These are phyloP conservation scores for Protophormia terraenovae DNA, from an alignment of 2,888 invertebrate species.

Conservation along the genomic window DNA sequence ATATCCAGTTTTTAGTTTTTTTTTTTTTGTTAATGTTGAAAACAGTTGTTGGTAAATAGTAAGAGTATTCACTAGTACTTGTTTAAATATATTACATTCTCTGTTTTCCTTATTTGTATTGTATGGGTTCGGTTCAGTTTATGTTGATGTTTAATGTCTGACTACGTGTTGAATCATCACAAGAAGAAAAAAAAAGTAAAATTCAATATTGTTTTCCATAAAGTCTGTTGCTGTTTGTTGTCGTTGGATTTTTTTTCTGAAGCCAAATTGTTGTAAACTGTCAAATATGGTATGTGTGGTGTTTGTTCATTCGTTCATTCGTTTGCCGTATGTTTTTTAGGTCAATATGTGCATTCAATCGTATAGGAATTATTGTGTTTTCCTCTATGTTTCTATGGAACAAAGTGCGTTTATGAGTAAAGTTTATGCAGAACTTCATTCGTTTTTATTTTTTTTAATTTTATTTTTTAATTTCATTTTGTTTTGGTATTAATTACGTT, in stretches of 20 bases:
- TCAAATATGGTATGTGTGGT: conserved; percentile 40
- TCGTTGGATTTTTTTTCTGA: conserved; percentile 24
- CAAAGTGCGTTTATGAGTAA: conserved; percentile 9
- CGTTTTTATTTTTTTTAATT: neutral
- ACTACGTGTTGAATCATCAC: conserved; percentile 56
- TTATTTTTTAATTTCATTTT: conserved; percentile 18
- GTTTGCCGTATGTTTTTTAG: conserved; percentile 51
- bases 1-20: conserved; percentile 47
- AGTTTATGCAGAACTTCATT: conserved; percentile 12
- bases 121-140: conserved; percentile 13
- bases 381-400: neutral
- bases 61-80: neutral
- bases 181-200: neutral
- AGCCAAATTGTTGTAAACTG: conserved; percentile 42
- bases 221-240: conserved; percentile 16
- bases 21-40: neutral
- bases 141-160: conserved; percentile 19
- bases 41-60: neutral
- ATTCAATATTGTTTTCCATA: conserved; percentile 41
- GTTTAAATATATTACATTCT: conserved; percentile 9
- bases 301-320: neutral
- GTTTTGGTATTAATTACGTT: conserved; percentile 28
- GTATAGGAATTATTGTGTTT: conserved; percentile 45
- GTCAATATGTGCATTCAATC: conserved; percentile 64
- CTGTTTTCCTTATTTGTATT: conserved; percentile 41